Base-by-base conservation (phyloP, 2,113 vertebrate species). In the Poeciliopsis retropinna region DNA sequence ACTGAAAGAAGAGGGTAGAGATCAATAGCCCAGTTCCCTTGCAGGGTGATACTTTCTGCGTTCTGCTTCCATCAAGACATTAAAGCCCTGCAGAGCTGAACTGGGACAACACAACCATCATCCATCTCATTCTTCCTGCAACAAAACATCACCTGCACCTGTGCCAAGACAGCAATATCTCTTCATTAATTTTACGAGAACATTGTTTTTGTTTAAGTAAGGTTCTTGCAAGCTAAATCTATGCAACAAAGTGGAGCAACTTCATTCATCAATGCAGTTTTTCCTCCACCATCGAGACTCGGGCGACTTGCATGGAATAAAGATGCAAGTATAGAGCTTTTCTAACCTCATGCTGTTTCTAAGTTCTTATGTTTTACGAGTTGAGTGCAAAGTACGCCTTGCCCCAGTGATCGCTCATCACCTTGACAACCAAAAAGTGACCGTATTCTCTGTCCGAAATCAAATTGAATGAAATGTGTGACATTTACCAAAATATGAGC, bases 21-120 rank as follows among this genome's bases (percentile, higher is more conserved):
- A 28, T 89, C 82, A 82, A 76, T 44, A 32, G 67, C 67, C 66
- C 80, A 87, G 79, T 73, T 86, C 70, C 77, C 80, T 62, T 70
- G 87, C 80, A 78, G 78, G 67, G 75, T 60, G 67, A 75, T 29
- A 22, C 74, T 67, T 47, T 37, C 39, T 47, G 78, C 72, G 44
- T 73, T 64, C 76, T 65, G 39, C 70, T 73, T 71, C 44, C 44
- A 27, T 70, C 69, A 34, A 66, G 74, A 73, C 81, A 88, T 88
- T 88, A 70, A 82, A 85, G 25, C 47, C 51, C 81, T 37, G 27
- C 60, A 70, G 70, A 74, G 57, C 51, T 69, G 67, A 83, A 54
- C 32, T 78, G 76, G 68, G 63, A 78, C 74, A 73, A 47, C 71
- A 82, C 28, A 47, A 80, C 70, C 72, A 86, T 41, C 64, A 47